phyloP scores from a whole-genome alignment of 2,888 invertebrate species.

The Entomobrya multifasciata region DNA sequence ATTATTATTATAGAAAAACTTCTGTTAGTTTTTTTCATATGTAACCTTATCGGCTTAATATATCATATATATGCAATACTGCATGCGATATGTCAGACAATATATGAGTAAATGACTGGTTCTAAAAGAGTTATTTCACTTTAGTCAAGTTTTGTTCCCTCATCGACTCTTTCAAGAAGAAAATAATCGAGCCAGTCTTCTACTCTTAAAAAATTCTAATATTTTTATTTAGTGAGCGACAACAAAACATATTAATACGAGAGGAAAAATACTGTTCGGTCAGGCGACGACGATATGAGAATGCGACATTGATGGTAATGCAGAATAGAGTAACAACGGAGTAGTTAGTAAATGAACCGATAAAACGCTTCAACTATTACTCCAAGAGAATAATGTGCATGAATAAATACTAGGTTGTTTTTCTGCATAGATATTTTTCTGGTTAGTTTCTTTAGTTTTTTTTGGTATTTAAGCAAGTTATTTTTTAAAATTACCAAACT shows the following conservation, averaged over 20 bases:
- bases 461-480: neutral
- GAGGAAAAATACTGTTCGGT: constrained; percentile 5
- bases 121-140: constrained; percentile 37
- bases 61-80: neutral
- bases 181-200: constrained; percentile 32
- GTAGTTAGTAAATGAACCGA: constrained; percentile 37
- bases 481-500: neutral
- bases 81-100: constrained; percentile 13
- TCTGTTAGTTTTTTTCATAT: neutral
- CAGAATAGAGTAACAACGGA: too few species aligned
- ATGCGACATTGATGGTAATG: neutral
- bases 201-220: constrained; percentile 10
- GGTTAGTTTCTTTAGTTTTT: neutral
- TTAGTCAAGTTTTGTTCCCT: neutral
- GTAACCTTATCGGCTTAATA: constrained; percentile 11
- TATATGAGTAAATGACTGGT: constrained; percentile 30
- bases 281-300: neutral
- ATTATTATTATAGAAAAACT: constrained; percentile 29
- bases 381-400: neutral
- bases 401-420: neutral
- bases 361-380: constrained; percentile 38
- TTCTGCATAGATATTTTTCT: neutral
- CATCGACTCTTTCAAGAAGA: neutral
- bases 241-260: constrained; percentile 5
- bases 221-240: constrained; percentile 36